Evolutionary conservation across 2,797 vertebrate genomes (phyloP), one percentile per base, ranked within the genome.

Genomic region (Coendou prehensilis): DNA sequence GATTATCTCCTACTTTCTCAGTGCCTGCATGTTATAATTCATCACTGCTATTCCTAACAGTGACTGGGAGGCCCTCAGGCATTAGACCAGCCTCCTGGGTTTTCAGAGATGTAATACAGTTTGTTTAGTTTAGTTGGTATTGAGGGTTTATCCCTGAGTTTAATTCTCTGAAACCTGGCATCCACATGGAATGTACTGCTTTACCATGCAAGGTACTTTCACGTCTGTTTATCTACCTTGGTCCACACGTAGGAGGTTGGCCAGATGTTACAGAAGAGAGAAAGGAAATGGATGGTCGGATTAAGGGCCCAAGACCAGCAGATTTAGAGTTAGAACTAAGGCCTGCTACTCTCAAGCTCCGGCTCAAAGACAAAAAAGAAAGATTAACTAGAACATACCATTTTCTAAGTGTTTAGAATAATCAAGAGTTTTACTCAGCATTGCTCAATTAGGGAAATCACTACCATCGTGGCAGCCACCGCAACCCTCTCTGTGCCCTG

Each of bases 121-220:
- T 64, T 54, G n/a, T 94, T 96, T 89, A 85, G 63, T 78, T 85
- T 94, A 73, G 26, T 96, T 91, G 85, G 26, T 67, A 30, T 64
- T 50, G 59, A 85, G 64, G 69, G 41, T 91, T 92, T 78, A 73
- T 91, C 73, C 56, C 93, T 63, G 22, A 82, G 71, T 79, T 84
- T 78, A 67, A 89, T 93, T 93, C 86, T 54, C 80, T 33, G 41
- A 64, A 88, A 82, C 17, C 80, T 89, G 79, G 76, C 20, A 22
- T 69, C 59, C 61, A 23, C 26, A 0, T 64, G 57, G 37, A 92
- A 88, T 9, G 1, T 37, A 33, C 85, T 57, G 10, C 79, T 92
- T 33, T 45, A 4, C 47, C 22, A 22, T 9, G 30, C 59, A 86
- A 95, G 26, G 14, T 41, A 78, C 33, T 45, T 83, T 47, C 10